Evolutionary conservation across 1,140 invertebrate genomes (phyloP).

Genomic region (Dryas iulia): DNA sequence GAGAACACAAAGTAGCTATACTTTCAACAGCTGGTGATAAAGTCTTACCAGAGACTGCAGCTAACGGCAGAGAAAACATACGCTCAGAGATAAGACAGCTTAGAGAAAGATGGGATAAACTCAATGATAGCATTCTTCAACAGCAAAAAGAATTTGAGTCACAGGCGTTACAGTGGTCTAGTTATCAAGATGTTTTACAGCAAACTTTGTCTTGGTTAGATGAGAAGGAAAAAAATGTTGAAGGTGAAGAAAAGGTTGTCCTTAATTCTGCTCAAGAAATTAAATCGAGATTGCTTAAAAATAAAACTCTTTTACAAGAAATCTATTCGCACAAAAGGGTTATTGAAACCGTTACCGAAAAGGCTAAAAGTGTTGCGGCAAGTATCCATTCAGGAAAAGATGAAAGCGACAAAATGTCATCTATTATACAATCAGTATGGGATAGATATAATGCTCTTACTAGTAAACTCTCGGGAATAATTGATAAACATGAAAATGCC

Average conservation of each 20-base stretch:
- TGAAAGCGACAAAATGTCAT: slow-evolving; percentile 82
- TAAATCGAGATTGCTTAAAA: slow-evolving; percentile 91
- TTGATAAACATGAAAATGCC: slow-evolving; percentile 85
- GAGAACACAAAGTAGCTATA: slow-evolving; percentile 87
- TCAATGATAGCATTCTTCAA: slow-evolving; percentile 89
- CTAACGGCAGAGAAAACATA: slow-evolving; percentile 92
- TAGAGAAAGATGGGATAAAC: slow-evolving; percentile 91
- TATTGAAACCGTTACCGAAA: slow-evolving; percentile 93
- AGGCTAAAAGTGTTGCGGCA: slow-evolving; percentile 85
- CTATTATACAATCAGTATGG: slow-evolving; percentile 85
- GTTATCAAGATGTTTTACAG: slow-evolving; percentile 91
- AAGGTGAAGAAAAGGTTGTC: slow-evolving; percentile 84
- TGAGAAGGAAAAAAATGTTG: slow-evolving; percentile 90
- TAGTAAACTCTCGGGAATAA: slow-evolving; percentile 60
- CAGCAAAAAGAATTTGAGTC: slow-evolving; percentile 92
- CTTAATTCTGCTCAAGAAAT: slow-evolving; percentile 90
- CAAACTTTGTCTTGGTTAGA: slow-evolving; percentile 93
- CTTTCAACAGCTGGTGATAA: slow-evolving; percentile 90
- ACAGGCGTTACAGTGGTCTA: slow-evolving; percentile 90
- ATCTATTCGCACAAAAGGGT: slow-evolving; percentile 93
- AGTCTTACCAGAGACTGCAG: slow-evolving; percentile 94
- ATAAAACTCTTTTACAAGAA: slow-evolving; percentile 93
- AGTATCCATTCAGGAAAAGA: slow-evolving; percentile 82
- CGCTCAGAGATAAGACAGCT: slow-evolving; percentile 89
- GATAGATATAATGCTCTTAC: slow-evolving; percentile 89